A percentile compares a stretch with the other conserved stretches of the same genome.
Conservation (phyloP, 2,888 invertebrate genomes). For the Aporophyla nigra region DNA sequence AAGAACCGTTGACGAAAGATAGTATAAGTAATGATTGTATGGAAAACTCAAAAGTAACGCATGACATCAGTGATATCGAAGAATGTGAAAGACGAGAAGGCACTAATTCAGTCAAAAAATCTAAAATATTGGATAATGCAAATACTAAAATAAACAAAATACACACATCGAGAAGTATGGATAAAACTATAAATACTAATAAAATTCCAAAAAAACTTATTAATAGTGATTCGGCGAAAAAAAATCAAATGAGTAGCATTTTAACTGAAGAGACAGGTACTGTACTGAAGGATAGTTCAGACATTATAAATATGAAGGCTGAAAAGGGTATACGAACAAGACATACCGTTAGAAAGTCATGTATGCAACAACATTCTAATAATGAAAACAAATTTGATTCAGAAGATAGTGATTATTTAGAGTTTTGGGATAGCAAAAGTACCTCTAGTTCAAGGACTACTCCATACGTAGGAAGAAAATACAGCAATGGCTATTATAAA, state of each 20-base stretch:
- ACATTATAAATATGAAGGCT: constrained; percentile 3
- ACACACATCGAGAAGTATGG: constrained; percentile 15
- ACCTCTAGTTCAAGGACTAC: constrained; percentile 75
- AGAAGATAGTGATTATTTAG: constrained; percentile 37
- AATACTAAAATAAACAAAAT: constrained; percentile 27
- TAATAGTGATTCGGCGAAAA: neutral
- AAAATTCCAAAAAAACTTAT: constrained; percentile 11
- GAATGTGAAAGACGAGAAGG: constrained; percentile 18
- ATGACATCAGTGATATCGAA: neutral
- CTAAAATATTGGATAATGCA: constrained; percentile 5
- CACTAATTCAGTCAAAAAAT: constrained; percentile 24
- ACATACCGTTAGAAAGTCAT: constrained; percentile 27
- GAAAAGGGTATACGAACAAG: constrained; percentile 40
- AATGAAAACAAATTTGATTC: constrained; percentile 26
- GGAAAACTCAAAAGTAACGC: constrained; percentile 18
- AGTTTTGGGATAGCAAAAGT: constrained; percentile 14
- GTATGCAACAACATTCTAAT: neutral
- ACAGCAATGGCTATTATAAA: constrained; percentile 75
- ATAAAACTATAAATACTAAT: constrained; percentile 13
- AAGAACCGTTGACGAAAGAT: constrained; percentile 36
- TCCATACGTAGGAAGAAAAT: constrained; percentile 78
- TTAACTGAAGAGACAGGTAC: neutral
- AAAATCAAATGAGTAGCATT: constrained; percentile 20
- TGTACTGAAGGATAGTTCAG: neutral
- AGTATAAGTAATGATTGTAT: constrained; percentile 21